Base-by-base conservation (phyloP, 2,888 invertebrate genomes). In the Syrphus vitripennis region DNA sequence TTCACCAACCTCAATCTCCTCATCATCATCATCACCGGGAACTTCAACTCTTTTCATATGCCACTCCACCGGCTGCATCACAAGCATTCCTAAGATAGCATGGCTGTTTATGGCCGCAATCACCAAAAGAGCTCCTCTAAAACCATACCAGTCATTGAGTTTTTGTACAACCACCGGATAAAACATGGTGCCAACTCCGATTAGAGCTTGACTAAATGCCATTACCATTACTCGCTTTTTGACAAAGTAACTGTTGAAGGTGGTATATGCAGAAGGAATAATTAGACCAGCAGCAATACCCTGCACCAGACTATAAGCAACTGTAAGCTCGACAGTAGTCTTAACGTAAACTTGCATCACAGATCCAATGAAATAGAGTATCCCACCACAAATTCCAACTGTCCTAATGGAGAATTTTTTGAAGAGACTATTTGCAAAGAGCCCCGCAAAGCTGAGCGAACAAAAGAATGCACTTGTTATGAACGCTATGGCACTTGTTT, bases 1-100 rank as follows among this genome's bases (percentile, higher is more conserved):
- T n/a, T n/a, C n/a, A n/a, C n/a, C n/a, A n/a, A n/a, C n/a, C 6
- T 9, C 40, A 5, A 21, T 6, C 16, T 50, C 55, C 89, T 90
- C 7, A 83, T 72, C 26, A 88, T 2, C 3, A 92, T 93, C 81
- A 90, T 92, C 70, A 90, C 94, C 88, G 91, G n/a, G n/a, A 92
- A 93, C 81, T 90, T 92, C 71, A 90, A 94, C 88, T 91, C 92
- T 93, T 3, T 93, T 92, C 93, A 95, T 92, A 89, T 96, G 95
- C 95, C 95, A 95, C 90, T 95, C 94, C 0, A 96, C 95, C 0
- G 96, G 96, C 88, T 96, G 96, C 94, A 96, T 95, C 48, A 95
- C 92, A 55, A 95, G 89, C 94, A 96, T 95, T 1, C 95, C 96
- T 34, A 95, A 93, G 24, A 96, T 91, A 19, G 95, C 93, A 89